phyloP scores from a whole-genome alignment of 2,888 invertebrate species.

The Mantis religiosa region DNA sequence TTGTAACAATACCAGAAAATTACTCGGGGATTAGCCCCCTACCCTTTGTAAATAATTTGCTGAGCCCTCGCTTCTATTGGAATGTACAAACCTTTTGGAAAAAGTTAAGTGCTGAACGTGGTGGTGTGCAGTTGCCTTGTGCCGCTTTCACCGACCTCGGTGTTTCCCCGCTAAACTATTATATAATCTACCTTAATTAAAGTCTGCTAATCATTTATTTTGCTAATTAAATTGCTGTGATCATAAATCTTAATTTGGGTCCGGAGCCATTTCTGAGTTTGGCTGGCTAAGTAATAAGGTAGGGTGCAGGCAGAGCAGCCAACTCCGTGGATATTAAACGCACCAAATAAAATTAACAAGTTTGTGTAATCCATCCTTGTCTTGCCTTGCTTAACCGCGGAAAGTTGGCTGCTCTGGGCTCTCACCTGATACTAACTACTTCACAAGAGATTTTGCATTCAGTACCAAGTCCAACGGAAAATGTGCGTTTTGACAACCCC shows the following conservation, averaged over 20 bases:
- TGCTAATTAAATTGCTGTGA: slow-evolving; percentile 32
- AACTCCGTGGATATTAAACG: not conserved
- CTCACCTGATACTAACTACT: too few relatives aligned
- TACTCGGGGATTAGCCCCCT: slow-evolving; percentile 34
- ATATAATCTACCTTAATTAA: slow-evolving; percentile 34
- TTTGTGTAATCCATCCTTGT: not conserved
- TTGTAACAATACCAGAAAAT: slow-evolving; percentile 36
- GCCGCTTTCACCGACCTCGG: too few relatives aligned
- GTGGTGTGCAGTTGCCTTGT: too few relatives aligned
- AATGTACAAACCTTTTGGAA: slow-evolving; percentile 16
- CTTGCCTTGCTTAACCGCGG: not conserved
- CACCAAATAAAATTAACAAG: slow-evolving; percentile 9
- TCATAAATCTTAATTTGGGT: slow-evolving; percentile 34
- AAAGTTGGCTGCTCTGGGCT: not conserved
- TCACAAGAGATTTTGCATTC: too few relatives aligned
- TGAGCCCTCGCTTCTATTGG: slow-evolving; percentile 17
- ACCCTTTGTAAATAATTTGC: slow-evolving; percentile 32
- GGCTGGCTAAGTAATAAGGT: slow-evolving; percentile 28
- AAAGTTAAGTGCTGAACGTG: not conserved
- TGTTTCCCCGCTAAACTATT: slow-evolving; percentile 17
- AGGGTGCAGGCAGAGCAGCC: not conserved
- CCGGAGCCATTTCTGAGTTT: slow-evolving; percentile 25
- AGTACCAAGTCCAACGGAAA: too few relatives aligned
- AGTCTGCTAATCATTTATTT: slow-evolving; percentile 35
- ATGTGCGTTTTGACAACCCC: too few relatives aligned